Evolutionary conservation across 1,140 invertebrate genomes (phyloP).

Genomic region (Neotoxoptera formosana): DNA sequence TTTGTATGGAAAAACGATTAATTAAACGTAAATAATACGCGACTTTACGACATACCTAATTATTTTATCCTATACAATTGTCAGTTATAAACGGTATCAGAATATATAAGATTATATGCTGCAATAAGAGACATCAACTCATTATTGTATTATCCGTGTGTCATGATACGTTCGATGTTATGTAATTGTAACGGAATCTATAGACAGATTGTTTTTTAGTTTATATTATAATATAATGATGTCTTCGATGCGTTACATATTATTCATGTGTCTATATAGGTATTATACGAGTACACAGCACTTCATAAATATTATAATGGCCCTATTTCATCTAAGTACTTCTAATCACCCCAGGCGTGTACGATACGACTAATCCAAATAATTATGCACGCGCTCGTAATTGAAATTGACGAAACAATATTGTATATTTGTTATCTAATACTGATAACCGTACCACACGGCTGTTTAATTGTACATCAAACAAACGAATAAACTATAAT

Average conservation of each 20-base stretch:
- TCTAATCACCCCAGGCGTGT: background rate
- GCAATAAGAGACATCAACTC: background rate
- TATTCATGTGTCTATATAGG: background rate
- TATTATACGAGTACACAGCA: background rate
- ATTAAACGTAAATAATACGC: background rate
- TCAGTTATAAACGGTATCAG: background rate
- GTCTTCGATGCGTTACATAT: background rate
- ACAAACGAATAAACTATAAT: background rate
- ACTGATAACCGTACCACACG: background rate
- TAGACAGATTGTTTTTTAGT: background rate
- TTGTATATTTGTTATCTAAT: background rate
- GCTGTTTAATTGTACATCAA: background rate
- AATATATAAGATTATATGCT: background rate
- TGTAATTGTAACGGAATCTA: background rate
- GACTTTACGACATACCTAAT: background rate
- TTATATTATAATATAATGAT: background rate
- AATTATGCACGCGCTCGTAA: background rate
- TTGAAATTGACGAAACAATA: background rate
- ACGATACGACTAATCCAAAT: background rate
- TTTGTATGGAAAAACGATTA: background rate
- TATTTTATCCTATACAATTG: background rate
- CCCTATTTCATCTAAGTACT: slow-evolving; percentile 9
- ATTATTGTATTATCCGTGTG: background rate
- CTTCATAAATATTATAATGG: background rate
- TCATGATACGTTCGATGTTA: background rate